Evolutionary conservation across 2,888 invertebrate genomes (phyloP).

Genomic region (Rhyacophila evoluta): DNA sequence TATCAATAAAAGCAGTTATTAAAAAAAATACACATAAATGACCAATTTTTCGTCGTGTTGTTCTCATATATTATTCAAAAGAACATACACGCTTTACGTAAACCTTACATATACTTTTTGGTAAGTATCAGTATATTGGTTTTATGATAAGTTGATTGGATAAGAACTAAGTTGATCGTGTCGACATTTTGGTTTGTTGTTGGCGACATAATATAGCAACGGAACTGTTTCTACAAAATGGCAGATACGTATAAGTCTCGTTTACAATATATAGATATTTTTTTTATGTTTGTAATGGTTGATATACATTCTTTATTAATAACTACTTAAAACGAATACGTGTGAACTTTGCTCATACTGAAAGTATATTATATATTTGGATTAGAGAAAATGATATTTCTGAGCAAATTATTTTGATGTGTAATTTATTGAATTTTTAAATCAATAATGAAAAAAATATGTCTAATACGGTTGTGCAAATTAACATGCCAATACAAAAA

Average conservation of each 20-base stretch:
- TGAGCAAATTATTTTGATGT: no score
- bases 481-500: no score
- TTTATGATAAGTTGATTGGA: not conserved
- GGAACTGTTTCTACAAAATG: not conserved
- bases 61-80: not conserved
- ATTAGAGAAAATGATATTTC: no score
- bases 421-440: no score
- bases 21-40: not conserved
- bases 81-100: not conserved
- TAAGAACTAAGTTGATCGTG: not conserved
- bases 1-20: not conserved
- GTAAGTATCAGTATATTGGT: not conserved
- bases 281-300: no score
- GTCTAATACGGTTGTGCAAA: no score
- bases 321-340: not conserved
- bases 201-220: conserved; percentile 14
- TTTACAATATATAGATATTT: no score
- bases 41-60: not conserved
- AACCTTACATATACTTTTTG: not conserved
- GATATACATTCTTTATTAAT: not conserved
- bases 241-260: no score
- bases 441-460: no score
- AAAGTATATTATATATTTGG: no score
- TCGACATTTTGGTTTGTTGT: conserved; percentile 16
- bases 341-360: no score